Percentiles rank a stretch among this genome's conserved stretches.
phyloP scores from a whole-genome alignment of 2,113 vertebrate genomes.

The Mus pahari region DNA sequence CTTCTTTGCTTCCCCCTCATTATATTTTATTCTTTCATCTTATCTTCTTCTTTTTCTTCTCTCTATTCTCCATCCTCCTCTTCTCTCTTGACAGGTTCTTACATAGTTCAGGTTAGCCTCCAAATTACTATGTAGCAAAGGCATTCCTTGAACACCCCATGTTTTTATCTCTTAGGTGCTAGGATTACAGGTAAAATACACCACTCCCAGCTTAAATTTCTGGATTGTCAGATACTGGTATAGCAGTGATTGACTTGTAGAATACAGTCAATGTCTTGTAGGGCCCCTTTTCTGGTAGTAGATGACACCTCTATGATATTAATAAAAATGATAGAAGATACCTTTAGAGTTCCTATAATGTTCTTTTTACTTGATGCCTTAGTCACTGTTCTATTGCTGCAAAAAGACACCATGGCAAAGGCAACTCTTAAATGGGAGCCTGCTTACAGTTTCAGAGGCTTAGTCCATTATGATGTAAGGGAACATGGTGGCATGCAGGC shows the following conservation, averaged over 20 bases:
- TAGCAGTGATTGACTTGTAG: neutral
- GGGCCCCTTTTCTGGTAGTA: neutral
- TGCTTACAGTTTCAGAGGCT: neutral
- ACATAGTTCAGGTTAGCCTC: neutral
- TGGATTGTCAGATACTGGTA: neutral
- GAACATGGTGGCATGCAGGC: too few species aligned
- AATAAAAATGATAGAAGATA: conserved; percentile 28
- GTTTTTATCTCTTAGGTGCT: too few species aligned
- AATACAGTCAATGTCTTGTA: conserved; percentile 5
- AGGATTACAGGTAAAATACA: too few species aligned
- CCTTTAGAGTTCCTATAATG: neutral
- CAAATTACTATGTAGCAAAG: neutral
- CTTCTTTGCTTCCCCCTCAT: neutral
- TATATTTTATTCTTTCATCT: too few species aligned
- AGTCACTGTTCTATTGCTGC: neutral
- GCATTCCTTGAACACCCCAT: neutral
- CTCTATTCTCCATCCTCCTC: accelerated
- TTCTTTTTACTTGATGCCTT: conserved; percentile 13
- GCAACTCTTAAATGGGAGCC: neutral
- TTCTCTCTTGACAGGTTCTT: neutral
- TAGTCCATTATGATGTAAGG: neutral
- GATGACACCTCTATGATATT: neutral
- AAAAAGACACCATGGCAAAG: neutral
- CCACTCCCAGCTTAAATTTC: neutral
- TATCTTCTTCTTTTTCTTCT: neutral